A percentile compares a stretch with the other conserved stretches of the same genome.
phyloP scores from a whole-genome alignment of 2,113 vertebrate genomes.

The Isichthys henryi region DNA sequence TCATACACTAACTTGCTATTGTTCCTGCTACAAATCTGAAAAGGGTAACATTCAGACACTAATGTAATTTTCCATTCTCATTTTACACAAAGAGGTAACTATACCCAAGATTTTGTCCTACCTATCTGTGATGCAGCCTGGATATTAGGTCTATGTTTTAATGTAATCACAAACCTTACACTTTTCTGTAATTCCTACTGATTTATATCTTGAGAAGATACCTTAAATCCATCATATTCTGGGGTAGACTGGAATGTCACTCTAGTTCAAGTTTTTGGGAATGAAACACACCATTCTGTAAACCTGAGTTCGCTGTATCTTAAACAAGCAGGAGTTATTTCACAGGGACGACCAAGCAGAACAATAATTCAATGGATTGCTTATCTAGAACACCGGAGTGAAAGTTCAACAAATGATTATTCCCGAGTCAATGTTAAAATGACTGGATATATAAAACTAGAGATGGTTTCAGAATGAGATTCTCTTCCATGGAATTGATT shows the following conservation, averaged over 20 bases:
- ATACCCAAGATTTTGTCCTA: neutral
- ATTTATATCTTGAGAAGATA: neutral
- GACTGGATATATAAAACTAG: conserved; percentile 48
- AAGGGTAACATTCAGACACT: neutral
- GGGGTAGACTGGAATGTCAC: neutral
- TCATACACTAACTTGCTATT: neutral
- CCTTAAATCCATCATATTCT: neutral
- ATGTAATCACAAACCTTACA: neutral
- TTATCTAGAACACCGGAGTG: conserved; percentile 53
- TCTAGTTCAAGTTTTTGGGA: neutral
- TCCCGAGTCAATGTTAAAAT: conserved; percentile 57
- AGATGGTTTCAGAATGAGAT: conserved; percentile 46
- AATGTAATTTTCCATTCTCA: neutral
- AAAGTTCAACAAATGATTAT: conserved; percentile 64
- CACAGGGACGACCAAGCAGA: conserved; percentile 60
- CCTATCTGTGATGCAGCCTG: neutral
- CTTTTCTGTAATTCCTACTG: neutral
- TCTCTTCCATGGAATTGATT: conserved; percentile 51
- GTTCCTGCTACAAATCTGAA: neutral
- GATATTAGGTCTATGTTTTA: neutral
- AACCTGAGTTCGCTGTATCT: conserved; percentile 50
- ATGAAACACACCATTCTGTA: conserved; percentile 20
- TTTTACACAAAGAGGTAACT: neutral
- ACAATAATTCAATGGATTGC: conserved; percentile 62
- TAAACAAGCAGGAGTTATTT: conserved; percentile 56